Evolutionary conservation across 2,113 vertebrate genomes (phyloP), one percentile per base, ranked within the genome.

Genomic region (Colaptes auratus): DNA sequence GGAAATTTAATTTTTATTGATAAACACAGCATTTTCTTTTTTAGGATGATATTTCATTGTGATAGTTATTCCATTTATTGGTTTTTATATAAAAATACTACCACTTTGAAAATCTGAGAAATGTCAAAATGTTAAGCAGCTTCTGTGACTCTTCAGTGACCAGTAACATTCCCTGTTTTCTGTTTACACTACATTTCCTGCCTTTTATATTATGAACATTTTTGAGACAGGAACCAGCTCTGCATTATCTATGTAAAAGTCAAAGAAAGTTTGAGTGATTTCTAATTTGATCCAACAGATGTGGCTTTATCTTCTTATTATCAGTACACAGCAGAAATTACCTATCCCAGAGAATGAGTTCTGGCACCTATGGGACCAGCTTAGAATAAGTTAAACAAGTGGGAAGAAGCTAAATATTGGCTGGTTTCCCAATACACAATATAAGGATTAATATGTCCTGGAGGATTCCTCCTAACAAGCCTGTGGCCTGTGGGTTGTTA

Each of bases 301-400:
- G 0, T 67, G 42, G 15, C 2, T 64, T 9, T 9, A 23, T 4
- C 4, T 55, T 67, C 23, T 24, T 24, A 7, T 13, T 31, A 8
- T 10, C 20, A 81, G 2, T 18, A 15, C 3, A 5, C 7, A 24
- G 10, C 11, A 17, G 30, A 80, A 53, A 9, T 15, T 1, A 0
- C 82, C 36, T 85, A 25, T 23, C 16, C 20, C 11, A 14, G 1
- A 42, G 31, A 74, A n/a, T 7, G 23, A 15, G 3, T 27, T 17
- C 31, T 75, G 28, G 23, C 12, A 72, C 21, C 20, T 28, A 8
- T 0, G 1, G 9, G n/a, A 69, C 6, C 31, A 59, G 15, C 18
- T 64, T 14, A 79, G 33, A 72, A 53, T 5, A n/a, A 46, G 5
- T 8, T n/a, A 61, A 66, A 12, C 2, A 23, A 30, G 5, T 24